A percentile compares a stretch with the other conserved stretches of the same genome.
Conservation (phyloP, 2,113 vertebrate genomes). For the Antigone vipio region DNA sequence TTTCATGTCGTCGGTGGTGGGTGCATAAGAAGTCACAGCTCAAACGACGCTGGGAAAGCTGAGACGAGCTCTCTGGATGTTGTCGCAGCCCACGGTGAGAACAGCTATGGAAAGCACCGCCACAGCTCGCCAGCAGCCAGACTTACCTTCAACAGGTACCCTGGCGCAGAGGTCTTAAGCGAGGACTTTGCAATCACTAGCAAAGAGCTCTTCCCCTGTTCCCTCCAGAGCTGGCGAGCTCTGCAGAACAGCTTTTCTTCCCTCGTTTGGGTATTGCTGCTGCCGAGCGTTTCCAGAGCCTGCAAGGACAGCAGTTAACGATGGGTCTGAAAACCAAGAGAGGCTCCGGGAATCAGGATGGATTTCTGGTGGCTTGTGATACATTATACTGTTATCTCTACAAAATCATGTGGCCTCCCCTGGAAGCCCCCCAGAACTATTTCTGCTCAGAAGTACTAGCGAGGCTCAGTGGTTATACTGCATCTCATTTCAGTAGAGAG, state of each 20-base stretch:
- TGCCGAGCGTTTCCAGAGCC: not conserved
- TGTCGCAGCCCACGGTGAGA: not conserved
- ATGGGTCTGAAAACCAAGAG: not conserved
- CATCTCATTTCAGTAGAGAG: not conserved
- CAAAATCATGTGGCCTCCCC: not conserved
- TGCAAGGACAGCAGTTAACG: not conserved
- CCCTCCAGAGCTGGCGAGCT: not conserved
- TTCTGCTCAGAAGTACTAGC: not conserved
- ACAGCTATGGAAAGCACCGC: not conserved
- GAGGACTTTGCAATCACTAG: not conserved
- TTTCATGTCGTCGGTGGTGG: rapidly evolving
- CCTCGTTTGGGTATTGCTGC: not conserved
- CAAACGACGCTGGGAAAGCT: not conserved
- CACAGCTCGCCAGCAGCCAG: not conserved
- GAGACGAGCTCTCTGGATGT: not conserved
- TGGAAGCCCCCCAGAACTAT: not conserved
- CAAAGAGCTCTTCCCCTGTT: not conserved
- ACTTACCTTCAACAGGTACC: not conserved
- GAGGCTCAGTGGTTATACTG: not conserved
- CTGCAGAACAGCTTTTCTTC: not conserved
- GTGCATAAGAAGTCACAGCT: not conserved
- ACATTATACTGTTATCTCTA: not conserved
- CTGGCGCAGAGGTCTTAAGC: not conserved
- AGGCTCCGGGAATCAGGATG: not conserved
- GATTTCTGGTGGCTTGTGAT: not conserved